phyloP scores from a whole-genome alignment of 1,140 invertebrate species.

The Trichonephila clavipes region DNA sequence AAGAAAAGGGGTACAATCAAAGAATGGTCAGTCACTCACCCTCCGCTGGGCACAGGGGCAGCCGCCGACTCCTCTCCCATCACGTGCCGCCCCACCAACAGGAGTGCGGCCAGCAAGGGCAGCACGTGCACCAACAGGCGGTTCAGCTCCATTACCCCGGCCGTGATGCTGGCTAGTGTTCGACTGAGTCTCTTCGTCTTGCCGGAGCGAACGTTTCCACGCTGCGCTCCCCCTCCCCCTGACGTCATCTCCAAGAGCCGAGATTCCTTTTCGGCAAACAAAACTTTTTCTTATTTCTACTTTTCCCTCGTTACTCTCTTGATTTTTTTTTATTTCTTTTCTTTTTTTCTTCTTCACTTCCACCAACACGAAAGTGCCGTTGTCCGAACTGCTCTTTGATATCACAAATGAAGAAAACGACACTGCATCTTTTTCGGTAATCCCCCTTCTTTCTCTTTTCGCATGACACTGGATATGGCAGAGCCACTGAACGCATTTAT shows the following conservation, averaged over 20 bases:
- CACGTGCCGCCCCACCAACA: conserved; percentile 31
- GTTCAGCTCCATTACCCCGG: conserved; percentile 31
- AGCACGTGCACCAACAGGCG: conserved; percentile 24
- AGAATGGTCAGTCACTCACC: conserved; percentile 36
- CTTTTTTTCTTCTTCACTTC: conserved; percentile 7
- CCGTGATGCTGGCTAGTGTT: not conserved
- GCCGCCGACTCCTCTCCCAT: conserved; percentile 7
- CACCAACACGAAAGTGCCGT: conserved; percentile 31
- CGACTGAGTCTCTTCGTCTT: not conserved
- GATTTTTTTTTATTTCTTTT: not conserved
- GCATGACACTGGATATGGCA: not conserved
- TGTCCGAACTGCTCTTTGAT: conserved; percentile 26
- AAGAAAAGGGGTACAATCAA: too few species aligned
- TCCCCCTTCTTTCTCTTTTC: not conserved
- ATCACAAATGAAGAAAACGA: conserved; percentile 34
- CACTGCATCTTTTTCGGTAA: conserved; percentile 25
- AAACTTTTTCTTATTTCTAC: conserved; percentile 24
- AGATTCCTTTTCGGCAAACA: conserved; percentile 24
- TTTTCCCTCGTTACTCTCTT: not conserved
- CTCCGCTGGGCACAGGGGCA: conserved; percentile 26
- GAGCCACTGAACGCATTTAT: conserved; percentile 6
- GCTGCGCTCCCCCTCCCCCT: not conserved
- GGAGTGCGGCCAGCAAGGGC: conserved; percentile 7
- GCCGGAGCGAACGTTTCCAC: not conserved
- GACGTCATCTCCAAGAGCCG: not conserved